Conservation (phyloP, 2,797 vertebrate genomes). For the Poecilia wingei region DNA sequence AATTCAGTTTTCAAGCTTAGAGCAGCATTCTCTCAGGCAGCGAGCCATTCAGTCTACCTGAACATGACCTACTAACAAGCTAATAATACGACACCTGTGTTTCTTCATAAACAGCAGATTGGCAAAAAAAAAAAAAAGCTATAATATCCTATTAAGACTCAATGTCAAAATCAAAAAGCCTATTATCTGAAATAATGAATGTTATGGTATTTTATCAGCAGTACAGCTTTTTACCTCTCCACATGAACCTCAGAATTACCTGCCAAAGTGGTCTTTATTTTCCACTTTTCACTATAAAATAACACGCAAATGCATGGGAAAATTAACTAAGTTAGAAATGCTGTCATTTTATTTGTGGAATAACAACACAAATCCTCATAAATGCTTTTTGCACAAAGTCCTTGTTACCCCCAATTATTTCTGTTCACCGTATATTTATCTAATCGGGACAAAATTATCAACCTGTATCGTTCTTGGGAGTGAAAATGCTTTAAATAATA, state of each 20-base stretch:
- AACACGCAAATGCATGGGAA: conserved; percentile 13
- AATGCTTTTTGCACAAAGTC: conserved; percentile 42
- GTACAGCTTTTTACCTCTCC: neutral
- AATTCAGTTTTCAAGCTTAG: neutral
- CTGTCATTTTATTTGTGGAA: conserved; percentile 42
- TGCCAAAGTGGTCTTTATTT: conserved; percentile 25
- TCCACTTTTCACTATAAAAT: conserved; percentile 30
- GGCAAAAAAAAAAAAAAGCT: neutral
- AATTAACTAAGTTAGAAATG: conserved; percentile 13
- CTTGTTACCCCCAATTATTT: conserved; percentile 42
- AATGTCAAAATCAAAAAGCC: neutral
- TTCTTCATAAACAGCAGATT: neutral
- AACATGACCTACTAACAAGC: neutral
- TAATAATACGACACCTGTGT: neutral
- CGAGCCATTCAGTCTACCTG: neutral
- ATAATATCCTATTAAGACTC: neutral
- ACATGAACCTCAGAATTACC: conserved; percentile 19
- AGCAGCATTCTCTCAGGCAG: neutral
- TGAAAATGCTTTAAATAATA: conserved; percentile 47
- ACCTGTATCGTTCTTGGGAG: conserved; percentile 35
- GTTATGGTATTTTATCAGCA: neutral
- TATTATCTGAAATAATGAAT: neutral
- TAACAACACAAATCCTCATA: conserved; percentile 37
- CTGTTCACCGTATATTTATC: conserved; percentile 44
- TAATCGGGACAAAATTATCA: conserved; percentile 55